Base-by-base conservation (phyloP, 2,113 vertebrate genomes). In the Plestiodon gilberti region DNA sequence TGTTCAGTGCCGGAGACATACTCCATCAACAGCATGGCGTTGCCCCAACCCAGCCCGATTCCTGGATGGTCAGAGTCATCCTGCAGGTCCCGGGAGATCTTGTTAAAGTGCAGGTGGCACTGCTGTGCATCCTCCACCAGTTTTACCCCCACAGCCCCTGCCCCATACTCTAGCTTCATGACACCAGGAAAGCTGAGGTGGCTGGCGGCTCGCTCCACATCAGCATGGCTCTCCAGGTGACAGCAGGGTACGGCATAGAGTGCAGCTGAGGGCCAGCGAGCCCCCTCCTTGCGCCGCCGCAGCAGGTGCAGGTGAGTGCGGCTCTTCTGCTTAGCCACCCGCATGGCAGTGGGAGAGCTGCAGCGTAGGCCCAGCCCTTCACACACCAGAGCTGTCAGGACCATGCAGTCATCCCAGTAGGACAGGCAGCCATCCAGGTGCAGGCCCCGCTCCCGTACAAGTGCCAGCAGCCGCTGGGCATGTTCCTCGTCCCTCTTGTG, bases 341-440 rank as follows among this genome's bases (percentile, higher is more conserved):
- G 90, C 83, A 97, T 93, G 81, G 97, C 96, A 0, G 91, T 93
- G 0, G 96, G 93, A 0, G 96, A 88, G 87, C 88, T 90, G 67
- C 96, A 95, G 2, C 94, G 96, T 1, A 98, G 92, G 15, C 96
- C 96, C 86, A 98, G 83, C 67, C 92, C 94, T 55, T 92, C 93
- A 87, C 97, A 96, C 77, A 98, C 91, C 75, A 97, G 89, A 0
- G 97, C 95, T 0, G 97, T 95, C 88, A 98, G 95, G 52, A 98
- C 96, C 82, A 97, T 95, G 78, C 97, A 98, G 93, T 98, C 97
- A 0, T 97, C 97, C 97, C 97, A 98, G 92, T 97, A 98, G 61
- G 97, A 97, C 86, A 97, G 96, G 89, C 97, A 97, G 52, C 96
- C 97, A 1, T 97, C 95, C 0, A 97, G 95, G 38, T 61, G 93